Conservation (phyloP, 2,797 vertebrate genomes). For the Hyperoplus immaculatus region DNA sequence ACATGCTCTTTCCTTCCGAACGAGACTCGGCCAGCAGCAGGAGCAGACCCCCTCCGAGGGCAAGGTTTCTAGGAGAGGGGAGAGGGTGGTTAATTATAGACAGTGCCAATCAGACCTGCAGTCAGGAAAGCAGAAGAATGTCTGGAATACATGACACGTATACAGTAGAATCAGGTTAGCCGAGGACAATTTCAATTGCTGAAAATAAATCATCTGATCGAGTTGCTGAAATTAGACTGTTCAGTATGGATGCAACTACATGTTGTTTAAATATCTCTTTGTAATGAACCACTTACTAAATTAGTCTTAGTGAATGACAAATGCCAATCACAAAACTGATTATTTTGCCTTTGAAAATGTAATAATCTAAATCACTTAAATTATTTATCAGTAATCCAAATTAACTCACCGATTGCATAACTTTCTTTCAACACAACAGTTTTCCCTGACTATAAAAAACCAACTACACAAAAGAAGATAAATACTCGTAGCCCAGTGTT, state of each 20-base stretch:
- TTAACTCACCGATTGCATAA: neutral
- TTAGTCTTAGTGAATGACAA: neutral
- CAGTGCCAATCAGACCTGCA: slow-evolving; percentile 60
- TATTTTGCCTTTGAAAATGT: neutral
- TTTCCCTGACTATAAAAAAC: neutral
- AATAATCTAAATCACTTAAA: neutral
- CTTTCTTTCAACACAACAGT: neutral
- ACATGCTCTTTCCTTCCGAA: slow-evolving; percentile 99
- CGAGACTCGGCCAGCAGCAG: slow-evolving; percentile 96
- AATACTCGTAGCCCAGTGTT: slow-evolving; percentile 5
- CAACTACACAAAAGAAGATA: neutral
- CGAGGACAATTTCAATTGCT: neutral
- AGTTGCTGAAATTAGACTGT: neutral
- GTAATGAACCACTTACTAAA: neutral
- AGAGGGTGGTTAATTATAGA: slow-evolving; percentile 69
- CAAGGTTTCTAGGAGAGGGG: slow-evolving; percentile 91
- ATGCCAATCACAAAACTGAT: neutral
- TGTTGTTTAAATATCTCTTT: neutral
- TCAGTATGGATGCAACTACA: neutral
- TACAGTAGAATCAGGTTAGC: neutral
- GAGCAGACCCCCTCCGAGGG: slow-evolving; percentile 95
- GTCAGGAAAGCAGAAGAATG: slow-evolving; percentile 8
- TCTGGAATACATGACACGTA: neutral
- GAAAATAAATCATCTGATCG: neutral
- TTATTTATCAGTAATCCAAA: neutral